Evolutionary conservation across 2,113 vertebrate species (phyloP), one percentile per base, ranked within the genome.

Genomic region (Phrynocephalus versicolor): DNA sequence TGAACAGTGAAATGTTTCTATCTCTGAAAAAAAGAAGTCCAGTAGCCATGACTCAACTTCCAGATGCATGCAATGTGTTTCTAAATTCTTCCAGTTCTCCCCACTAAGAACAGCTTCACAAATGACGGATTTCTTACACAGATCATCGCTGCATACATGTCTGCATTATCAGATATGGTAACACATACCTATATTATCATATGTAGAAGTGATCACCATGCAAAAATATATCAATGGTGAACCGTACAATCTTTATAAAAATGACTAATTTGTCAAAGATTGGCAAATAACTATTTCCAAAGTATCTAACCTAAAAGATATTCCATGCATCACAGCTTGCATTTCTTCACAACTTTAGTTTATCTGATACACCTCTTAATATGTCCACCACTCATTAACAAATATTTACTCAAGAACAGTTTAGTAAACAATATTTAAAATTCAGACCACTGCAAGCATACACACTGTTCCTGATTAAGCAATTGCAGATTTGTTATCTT

Each of bases 401-500:
- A 92, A 85, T 51, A 37, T 83, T 88, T 19, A 74, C 35, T 90
- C 3, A 89, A 89, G 84, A 88, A 90, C 76, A 88, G 41, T 78
- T 85, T 77, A 84, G 90, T 89, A 80, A 79, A 89, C 91, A 86
- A 86, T 21, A 78, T 94, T 72, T n/a, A 89, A 92, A 91, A 85
- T 83, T 78, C 89, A 91, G 92, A 84, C 21, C 69, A 3, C 72
- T 89, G 58, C 88, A 94, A 90, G 86, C 89, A 93, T 79, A 90
- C 82, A 90, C 77, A 75, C 71, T 6, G 83, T 79, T 95, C 92
- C 90, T 89, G 84, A 64, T 41, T 88, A 87, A 91, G 86, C 79
- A 93, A 91, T 21, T 80, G 84, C 86, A 94, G 94, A 90, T 92
- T 91, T 91, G 94, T 87, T 92, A 64, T 87, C 92, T 86, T 45